Base-by-base conservation (phyloP, 1,140 invertebrate species). In the Halesus radiatus region DNA sequence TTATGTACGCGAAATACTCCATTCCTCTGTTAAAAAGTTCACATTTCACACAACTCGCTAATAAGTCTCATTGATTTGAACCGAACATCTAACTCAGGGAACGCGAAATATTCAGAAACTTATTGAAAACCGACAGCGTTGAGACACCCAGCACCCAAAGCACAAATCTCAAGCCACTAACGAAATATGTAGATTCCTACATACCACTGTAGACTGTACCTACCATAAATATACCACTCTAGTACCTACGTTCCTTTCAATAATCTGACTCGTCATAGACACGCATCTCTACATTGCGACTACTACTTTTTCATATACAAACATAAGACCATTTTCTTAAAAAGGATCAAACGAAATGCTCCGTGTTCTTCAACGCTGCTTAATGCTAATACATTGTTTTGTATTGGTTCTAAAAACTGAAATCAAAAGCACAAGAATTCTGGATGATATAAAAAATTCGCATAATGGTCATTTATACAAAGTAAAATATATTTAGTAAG, bases 41-140 rank as follows among this genome's bases (percentile, higher is more conserved):
- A 64, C 62, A 64, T 64, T 64, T 64, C 26, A 64, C 62, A 64
- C 13, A 64, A 29, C 26, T 64, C 62, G 32, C 62, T 5, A n/a
- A 64, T 26, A 64, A 15, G 56, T 60, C 56, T 60, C 56, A 60
- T 23, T 20, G 56, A 22, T 60, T 60, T 60, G 3, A 60, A 13
- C 18, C n/a, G 18, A 6, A 60, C 56, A 60, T 60, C 23, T 60
- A 20, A 60, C 10, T 60, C 56, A 7, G 56, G 56, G 18, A 60
- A 60, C 23, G 56, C n/a, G 23, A 60, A 60, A 60, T 60, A 15
- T 60, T 23, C 4, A 20, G 23, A 60, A 60, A 60, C 56, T 60
- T 22, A 23, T 60, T 3, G 56, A 22, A 60, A 22, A 60, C 56
- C 56, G 56, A 60, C 56, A 60, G 56, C 56, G 56, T 60, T 23